Evolutionary conservation across 2,797 vertebrate species (phyloP), one percentile per base, ranked within the genome.

Genomic region (Philypnodon macrostomus): DNA sequence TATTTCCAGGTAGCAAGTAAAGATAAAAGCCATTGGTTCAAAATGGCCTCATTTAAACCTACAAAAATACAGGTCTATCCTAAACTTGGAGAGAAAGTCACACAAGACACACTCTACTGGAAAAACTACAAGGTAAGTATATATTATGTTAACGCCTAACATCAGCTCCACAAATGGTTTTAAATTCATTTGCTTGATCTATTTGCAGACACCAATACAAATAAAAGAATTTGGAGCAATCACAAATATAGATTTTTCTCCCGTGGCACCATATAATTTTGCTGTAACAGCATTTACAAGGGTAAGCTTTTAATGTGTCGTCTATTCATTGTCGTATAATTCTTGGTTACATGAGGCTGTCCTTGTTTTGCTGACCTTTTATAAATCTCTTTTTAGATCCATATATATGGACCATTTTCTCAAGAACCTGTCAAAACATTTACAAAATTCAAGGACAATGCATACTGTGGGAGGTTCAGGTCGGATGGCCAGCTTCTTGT

Each of bases 161-260:
- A n/a, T n/a, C n/a, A n/a, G n/a, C n/a, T n/a, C n/a, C n/a, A n/a
- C n/a, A n/a, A n/a, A n/a, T n/a, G n/a, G n/a, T n/a, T n/a, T n/a
- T n/a, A n/a, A n/a, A n/a, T n/a, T n/a, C n/a, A n/a, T 29, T 19
- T 42, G n/a, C n/a, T 45, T 21, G 38, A 2, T 51, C 21, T 4
- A 37, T 10, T 47, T 32, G 27, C 58, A 98, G 96, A 84, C 91
- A 14, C 93, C 96, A 1, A 85, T 98, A 58, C 94, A 97, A 81
- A 95, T 98, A 58, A 98, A 98, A 80, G 95, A 98, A 32, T 98
- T 95, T 56, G 95, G 95, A 45, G 92, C 95, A 0, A 50, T 99
- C 49, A 93, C 91, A 39, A 93, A 91, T 75, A 88, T 98, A 2
- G 89, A 96, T 73, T 94, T 96, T 77, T 97, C 94, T 38, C 89